Conservation (phyloP, 2,888 invertebrate species). For the Lathronympha strigana region DNA sequence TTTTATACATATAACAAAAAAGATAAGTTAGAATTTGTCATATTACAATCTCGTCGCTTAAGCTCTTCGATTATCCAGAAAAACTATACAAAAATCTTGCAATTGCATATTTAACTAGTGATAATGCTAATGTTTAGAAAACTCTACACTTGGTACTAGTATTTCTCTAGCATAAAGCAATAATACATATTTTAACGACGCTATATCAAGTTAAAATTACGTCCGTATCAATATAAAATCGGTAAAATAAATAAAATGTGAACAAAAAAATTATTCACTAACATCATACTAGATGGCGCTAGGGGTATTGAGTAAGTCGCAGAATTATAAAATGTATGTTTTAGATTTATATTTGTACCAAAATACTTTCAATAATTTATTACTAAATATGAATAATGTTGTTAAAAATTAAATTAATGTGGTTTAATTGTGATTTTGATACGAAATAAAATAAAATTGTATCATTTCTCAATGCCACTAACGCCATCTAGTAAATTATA, state of each 20-base stretch:
- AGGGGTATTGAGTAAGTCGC: neutral
- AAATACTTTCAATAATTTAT: too few relatives aligned
- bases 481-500: conserved; percentile 6
- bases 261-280: neutral
- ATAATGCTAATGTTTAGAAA: neutral
- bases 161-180: neutral
- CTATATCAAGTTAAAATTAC: conserved; percentile 8
- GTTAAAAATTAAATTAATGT: too few relatives aligned
- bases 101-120: conserved; percentile 35
- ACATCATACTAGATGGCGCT: conserved; percentile 19
- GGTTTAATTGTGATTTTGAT: too few relatives aligned
- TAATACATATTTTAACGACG: conserved; percentile 7
- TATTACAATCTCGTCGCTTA: too few relatives aligned
- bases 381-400: too few relatives aligned
- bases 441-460: neutral
- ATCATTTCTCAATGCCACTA: conserved; percentile 2
- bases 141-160: neutral
- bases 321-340: neutral
- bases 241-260: conserved; percentile 18
- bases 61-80: too few relatives aligned
- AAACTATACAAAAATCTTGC: too few relatives aligned
- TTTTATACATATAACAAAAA: too few relatives aligned
- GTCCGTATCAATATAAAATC: neutral
- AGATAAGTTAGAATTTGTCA: too few relatives aligned
- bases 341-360: neutral